Evolutionary conservation across 2,797 vertebrate species (phyloP), one percentile per base, ranked within the genome.

Genomic region (Gobionotothen gibberifrons): DNA sequence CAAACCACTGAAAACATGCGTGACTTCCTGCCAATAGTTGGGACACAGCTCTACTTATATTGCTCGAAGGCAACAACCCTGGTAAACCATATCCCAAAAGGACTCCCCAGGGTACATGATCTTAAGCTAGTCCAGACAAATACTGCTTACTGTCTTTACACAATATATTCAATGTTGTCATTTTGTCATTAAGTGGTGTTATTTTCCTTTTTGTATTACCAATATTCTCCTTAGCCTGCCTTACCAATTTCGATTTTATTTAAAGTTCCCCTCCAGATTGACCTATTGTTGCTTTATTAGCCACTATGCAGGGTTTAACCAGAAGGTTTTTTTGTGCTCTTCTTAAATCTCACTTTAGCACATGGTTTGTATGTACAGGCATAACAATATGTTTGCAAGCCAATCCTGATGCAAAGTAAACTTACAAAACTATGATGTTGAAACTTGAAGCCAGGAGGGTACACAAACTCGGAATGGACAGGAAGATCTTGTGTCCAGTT

Each of bases 111-210:
- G n/a, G 16, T 0, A 15, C 42, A 32, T 5, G 5, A 29, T 36
- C 2, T 0, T 14, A 36, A 73, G 21, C 36, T 14, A 44, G 51
- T 54, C 59, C 19, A 63, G 21, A 74, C 19, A 59, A 39, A 9
- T 19, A n/a, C 22, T 44, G 10, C 15, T 40, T 14, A 57, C 13
- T 65, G 40, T 36, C 9, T 59, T 21, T n/a, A 43, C 32, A 36
- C 32, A 10, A 47, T 48, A 39, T 39, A 12, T 39, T 54, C 46
- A 36, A 14, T 36, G n/a, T n/a, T n/a, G 19, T 44, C 43, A 75
- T 74, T 60, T 60, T 60, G 26, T 60, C 39, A 55, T 51, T 19
- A 60, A 68, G 32, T 65, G 39, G 62, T 68, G 11, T 64, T 3
- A 47, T 59, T 62, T 64, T 60, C 22, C n/a, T 48, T 55, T 51